Evolutionary conservation across 2,888 invertebrate genomes (phyloP).

Genomic region (Caenorhabditis doughertyi): DNA sequence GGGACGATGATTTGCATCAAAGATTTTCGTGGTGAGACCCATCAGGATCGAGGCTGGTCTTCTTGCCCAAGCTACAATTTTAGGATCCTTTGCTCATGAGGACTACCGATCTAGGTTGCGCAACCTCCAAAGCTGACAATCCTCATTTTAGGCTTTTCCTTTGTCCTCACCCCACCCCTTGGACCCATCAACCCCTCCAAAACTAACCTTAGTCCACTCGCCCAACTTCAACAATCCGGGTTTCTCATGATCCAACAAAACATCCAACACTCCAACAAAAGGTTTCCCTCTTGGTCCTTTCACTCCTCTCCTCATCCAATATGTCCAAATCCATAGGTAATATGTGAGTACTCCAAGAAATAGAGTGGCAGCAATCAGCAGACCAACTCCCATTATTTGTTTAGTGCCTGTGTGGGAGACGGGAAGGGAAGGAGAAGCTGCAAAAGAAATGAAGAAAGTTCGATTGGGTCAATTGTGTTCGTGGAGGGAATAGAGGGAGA

Average conservation of each 20-base stretch:
- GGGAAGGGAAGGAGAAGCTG: neutral
- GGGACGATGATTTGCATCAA: too few relatives aligned
- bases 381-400: conserved; percentile 13
- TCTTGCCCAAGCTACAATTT: too few relatives aligned
- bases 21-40: too few relatives aligned
- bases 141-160: too few relatives aligned
- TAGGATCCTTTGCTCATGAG: too few relatives aligned
- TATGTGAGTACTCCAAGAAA: conserved; percentile 15
- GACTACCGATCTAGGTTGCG: too few relatives aligned
- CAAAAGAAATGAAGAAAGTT: neutral
- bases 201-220: conserved; percentile 51
- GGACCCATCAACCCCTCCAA: too few relatives aligned
- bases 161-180: too few relatives aligned
- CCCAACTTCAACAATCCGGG: conserved; percentile 35
- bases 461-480: neutral
- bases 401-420: neutral
- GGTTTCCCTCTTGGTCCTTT: conserved; percentile 25
- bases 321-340: conserved; percentile 47
- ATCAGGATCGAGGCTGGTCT: too few relatives aligned
- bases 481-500: neutral
- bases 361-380: neutral
- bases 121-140: too few relatives aligned
- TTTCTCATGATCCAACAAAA: conserved; percentile 34
- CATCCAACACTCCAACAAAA: conserved; percentile 37
- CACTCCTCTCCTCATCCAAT: conserved; percentile 48